Evolutionary conservation across 1,140 invertebrate species (phyloP), one percentile per base, ranked within the genome.

Genomic region (Drosophila suzukii): DNA sequence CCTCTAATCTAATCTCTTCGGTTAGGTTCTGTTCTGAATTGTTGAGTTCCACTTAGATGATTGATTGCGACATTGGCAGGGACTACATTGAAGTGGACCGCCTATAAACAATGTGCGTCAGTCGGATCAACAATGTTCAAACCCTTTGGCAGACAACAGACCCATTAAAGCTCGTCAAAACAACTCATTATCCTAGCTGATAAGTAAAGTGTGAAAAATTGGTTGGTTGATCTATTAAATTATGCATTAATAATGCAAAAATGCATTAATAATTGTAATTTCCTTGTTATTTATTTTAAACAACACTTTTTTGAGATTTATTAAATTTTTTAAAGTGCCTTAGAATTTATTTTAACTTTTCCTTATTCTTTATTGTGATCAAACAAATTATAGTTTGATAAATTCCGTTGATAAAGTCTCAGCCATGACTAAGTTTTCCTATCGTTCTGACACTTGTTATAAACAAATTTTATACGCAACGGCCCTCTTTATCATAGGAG

Each of bases 1-100:
- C 4, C 49, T 17, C 44, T 38, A 83, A 82, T 82, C 80, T 82
- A 47, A 82, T 82, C 80, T 50, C 3, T 20, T 20, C 7, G 17
- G 17, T 41, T 15, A 27, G 17, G n/a, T 60, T 63, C 30, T 12
- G 58, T 24, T 27, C 20, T 44, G 47, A 43, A 43, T 62, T 13
- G 32, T 53, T 38, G 47, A 49, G 53, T 30, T 58, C 67, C 68
- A 72, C 66, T 72, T 72, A 71, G 30, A 10, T 72, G 68, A 72
- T 72, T 58, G 68, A 71, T 71, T 71, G 67, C 51, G 51, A 71
- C 51, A 68, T 47, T 34, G 49, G 27, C 36, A 57, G 51, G n/a
- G 20, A 36, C 61, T 71, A 53, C 51, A 57, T 27, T 71, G 7
- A 49, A 71, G 44, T 71, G 67, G 51, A 54, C 34, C 38, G 27